Percentiles rank a stretch among this genome's conserved stretches.
Conservation (phyloP, 2,888 invertebrate genomes). For the Lottia scabra region DNA sequence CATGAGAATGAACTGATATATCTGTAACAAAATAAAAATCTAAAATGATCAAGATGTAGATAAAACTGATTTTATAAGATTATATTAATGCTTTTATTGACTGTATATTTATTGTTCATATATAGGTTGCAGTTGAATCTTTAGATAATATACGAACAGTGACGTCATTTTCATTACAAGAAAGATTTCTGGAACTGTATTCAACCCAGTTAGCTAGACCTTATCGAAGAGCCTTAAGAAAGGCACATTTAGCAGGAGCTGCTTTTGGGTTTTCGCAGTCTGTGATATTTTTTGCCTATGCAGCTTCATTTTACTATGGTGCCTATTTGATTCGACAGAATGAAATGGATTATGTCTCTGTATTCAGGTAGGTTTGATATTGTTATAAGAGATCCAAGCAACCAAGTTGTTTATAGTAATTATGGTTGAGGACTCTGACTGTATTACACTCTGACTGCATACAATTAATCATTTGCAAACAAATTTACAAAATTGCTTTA, state of each 20-base stretch:
- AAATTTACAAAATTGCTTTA: too few species aligned
- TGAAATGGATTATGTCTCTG: constrained; percentile 65
- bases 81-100: background rate
- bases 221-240: constrained; percentile 47
- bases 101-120: background rate
- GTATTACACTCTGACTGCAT: too few species aligned
- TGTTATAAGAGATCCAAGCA: too few species aligned
- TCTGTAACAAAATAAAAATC: too few species aligned
- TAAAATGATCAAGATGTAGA: too few species aligned
- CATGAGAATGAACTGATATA: too few species aligned
- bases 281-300: constrained; percentile 73
- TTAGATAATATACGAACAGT: constrained; percentile 67
- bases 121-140: constrained; percentile 61
- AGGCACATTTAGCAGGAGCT: constrained; percentile 54
- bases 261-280: constrained; percentile 70
- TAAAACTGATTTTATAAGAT: too few species aligned
- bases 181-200: constrained; percentile 50
- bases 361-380: constrained; percentile 58
- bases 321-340: constrained; percentile 71
- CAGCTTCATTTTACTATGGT: constrained; percentile 73
- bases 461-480: too few species aligned
- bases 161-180: constrained; percentile 59
- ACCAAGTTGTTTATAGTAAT: too few species aligned
- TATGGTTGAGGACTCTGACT: too few species aligned
- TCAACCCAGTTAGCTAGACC: constrained; percentile 40